A percentile compares a stretch with the other conserved stretches of the same genome.
Evolutionary conservation across 2,797 vertebrate genomes (phyloP).

Genomic region (Malacoctenus gilli): DNA sequence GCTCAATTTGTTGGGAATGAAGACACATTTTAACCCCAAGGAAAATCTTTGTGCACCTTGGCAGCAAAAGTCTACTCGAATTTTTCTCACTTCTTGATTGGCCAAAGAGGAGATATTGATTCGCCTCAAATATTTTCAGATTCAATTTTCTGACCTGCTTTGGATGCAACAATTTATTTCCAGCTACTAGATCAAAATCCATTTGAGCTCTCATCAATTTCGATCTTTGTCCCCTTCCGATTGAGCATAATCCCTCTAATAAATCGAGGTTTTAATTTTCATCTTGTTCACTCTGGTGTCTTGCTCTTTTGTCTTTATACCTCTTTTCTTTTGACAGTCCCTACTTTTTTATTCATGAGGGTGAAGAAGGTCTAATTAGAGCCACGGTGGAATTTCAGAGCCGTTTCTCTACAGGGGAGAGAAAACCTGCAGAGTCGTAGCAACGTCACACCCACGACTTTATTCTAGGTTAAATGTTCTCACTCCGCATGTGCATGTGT

Average conservation of each 20-base stretch:
- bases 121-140: no score
- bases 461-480: no score
- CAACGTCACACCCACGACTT: not conserved
- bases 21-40: no score
- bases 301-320: conserved; percentile 6
- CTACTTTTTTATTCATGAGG: conserved; percentile 26
- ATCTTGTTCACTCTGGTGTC: conserved; percentile 3
- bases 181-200: not conserved
- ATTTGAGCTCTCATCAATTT: not conserved
- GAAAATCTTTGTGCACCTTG: not conserved
- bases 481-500: not conserved
- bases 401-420: conserved; percentile 5
- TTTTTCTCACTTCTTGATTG: not conserved
- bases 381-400: conserved; percentile 15
- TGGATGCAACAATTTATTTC: not conserved
- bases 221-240: not conserved
- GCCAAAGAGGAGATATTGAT: no score
- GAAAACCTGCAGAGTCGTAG: conserved; percentile 29
- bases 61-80: not conserved
- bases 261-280: conserved; percentile 6
- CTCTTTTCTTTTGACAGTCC: no score
- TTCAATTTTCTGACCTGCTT: no score
- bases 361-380: conserved; percentile 24
- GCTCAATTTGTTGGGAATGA: no score
- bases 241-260: conserved; percentile 5